A percentile compares a stretch with the other conserved stretches of the same genome.
phyloP scores from a whole-genome alignment of 2,113 vertebrate genomes.

The Chauna torquata region DNA sequence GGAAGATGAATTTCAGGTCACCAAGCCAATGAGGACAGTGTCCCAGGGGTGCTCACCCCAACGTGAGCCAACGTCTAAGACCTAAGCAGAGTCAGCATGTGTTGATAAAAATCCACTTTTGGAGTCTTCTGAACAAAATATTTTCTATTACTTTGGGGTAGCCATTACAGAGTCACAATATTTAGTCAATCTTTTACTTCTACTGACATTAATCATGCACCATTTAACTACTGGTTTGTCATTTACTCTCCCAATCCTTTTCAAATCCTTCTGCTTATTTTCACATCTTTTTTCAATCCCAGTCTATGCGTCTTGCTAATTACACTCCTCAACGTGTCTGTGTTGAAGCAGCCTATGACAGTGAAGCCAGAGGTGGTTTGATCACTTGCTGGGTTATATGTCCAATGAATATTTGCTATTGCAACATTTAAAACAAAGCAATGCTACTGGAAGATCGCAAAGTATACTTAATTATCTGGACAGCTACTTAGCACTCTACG shows the following conservation, averaged over 20 bases:
- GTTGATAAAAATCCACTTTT: neutral
- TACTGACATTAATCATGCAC: conserved; percentile 51
- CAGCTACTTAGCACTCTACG: neutral
- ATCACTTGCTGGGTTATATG: neutral
- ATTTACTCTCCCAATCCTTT: conserved; percentile 53
- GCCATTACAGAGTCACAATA: conserved; percentile 49
- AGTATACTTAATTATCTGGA: neutral
- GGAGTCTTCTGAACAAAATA: neutral
- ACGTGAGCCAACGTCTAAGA: neutral
- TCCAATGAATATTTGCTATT: neutral
- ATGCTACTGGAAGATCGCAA: neutral
- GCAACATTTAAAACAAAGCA: neutral
- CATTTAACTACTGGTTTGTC: conserved; percentile 61
- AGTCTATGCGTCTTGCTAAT: conserved; percentile 42
- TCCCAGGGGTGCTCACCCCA: neutral
- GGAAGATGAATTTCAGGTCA: neutral
- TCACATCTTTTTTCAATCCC: conserved; percentile 26
- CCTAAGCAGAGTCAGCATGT: neutral
- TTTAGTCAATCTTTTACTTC: conserved; percentile 60
- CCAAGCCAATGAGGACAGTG: neutral
- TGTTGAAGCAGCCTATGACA: too few relatives aligned
- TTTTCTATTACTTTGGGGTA: conserved; percentile 10
- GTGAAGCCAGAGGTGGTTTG: conserved; percentile 7
- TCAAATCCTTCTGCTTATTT: conserved; percentile 57
- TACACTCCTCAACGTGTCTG: too few relatives aligned